Evolutionary conservation across 2,113 vertebrate species (phyloP).

Genomic region (Chamaea fasciata): DNA sequence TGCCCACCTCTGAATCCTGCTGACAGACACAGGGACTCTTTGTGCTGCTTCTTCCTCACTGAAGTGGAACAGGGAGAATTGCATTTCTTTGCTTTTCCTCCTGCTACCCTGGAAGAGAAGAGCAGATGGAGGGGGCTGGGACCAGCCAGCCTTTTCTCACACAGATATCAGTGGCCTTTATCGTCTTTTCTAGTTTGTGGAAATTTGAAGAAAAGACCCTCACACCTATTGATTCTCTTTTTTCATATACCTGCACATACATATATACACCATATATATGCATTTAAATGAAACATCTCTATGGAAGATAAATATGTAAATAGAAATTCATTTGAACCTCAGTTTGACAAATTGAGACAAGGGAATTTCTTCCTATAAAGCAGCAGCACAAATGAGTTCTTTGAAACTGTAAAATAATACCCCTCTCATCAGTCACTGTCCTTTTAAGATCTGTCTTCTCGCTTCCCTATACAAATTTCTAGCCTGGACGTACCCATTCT

Average conservation of each 20-base stretch:
- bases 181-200: not conserved
- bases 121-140: not conserved
- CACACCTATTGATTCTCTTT: not conserved
- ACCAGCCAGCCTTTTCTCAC: not conserved
- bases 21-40: not conserved
- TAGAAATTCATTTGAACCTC: not conserved
- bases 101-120: not conserved
- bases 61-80: conserved; percentile 35
- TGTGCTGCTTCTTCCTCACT: conserved; percentile 5
- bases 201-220: not conserved
- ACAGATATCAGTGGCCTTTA: not conserved
- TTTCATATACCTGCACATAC: accelerated
- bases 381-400: not conserved
- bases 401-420: not conserved
- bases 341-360: not conserved
- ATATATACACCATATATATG: not conserved
- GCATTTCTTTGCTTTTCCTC: conserved; percentile 26
- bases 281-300: not conserved
- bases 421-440: not conserved
- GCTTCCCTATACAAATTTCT: not conserved
- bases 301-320: not conserved
- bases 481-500: not conserved
- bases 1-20: not conserved
- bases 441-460: not conserved
- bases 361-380: not conserved